Percentiles rank a stretch among this genome's conserved stretches.
Evolutionary conservation across 2,888 invertebrate genomes (phyloP).

Genomic region (Panzeria rudis): DNA sequence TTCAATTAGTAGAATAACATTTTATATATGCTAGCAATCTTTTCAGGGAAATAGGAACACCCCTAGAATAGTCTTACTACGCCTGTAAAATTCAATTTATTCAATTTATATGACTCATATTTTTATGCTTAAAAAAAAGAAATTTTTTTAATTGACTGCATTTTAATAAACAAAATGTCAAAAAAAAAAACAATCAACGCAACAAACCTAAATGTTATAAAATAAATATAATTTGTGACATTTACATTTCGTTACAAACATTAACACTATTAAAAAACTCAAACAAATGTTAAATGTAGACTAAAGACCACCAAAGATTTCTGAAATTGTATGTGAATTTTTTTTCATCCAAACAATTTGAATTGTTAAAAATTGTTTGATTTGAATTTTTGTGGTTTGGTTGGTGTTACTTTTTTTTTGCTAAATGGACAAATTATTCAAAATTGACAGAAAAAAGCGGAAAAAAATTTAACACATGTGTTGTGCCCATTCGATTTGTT

Average conservation of each 20-base stretch:
- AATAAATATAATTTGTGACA: conserved; percentile 55
- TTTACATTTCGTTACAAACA: conserved; percentile 55
- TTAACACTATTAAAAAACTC: conserved; percentile 32
- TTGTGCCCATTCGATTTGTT: conserved; percentile 5
- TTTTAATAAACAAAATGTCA: conserved; percentile 49
- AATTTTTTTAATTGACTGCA: conserved; percentile 23
- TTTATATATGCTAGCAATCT: too few species aligned
- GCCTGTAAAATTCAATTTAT: neutral
- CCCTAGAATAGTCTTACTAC: neutral
- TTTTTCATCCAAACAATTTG: conserved; percentile 1
- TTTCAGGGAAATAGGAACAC: too few species aligned
- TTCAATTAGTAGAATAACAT: too few species aligned
- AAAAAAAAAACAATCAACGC: neutral
- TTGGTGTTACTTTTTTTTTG: neutral
- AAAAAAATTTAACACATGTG: conserved; percentile 25
- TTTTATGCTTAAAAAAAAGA: neutral
- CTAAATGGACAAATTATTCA: conserved; percentile 32
- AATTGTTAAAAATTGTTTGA: conserved; percentile 19
- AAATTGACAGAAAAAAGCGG: neutral
- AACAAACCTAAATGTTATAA: conserved; percentile 28
- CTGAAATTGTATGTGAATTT: conserved; percentile 14
- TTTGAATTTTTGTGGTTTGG: conserved; percentile 47
- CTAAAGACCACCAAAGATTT: conserved; percentile 52
- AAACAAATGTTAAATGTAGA: conserved; percentile 37
- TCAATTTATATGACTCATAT: conserved; percentile 39